Percentiles rank a stretch among this genome's conserved stretches.
These are phyloP conservation scores for Pristionchus fissidentatus DNA, from an alignment of 2,888 invertebrate species.

Conservation along the genomic window DNA sequence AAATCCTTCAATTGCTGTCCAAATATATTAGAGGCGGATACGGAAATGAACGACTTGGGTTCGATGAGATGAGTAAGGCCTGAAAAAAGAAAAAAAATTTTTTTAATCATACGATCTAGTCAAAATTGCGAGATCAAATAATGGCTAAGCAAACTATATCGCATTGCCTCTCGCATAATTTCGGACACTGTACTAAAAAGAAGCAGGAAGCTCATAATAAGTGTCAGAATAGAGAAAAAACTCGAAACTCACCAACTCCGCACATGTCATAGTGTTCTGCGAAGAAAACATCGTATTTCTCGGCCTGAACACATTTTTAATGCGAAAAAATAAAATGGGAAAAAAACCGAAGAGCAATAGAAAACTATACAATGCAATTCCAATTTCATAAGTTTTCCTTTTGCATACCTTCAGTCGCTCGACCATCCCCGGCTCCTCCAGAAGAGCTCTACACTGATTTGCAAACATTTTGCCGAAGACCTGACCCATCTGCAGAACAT, in stretches of 20 bases:
- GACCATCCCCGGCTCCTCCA: neutral
- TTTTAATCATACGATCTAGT: neutral
- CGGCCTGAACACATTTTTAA: neutral
- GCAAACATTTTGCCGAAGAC: neutral
- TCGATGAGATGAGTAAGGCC: neutral
- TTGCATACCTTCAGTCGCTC: neutral
- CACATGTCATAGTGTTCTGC: slow-evolving; percentile 28
- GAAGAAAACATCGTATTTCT: slow-evolving; percentile 11
- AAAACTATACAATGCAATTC: no score
- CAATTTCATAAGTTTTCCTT: no score
- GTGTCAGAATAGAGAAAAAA: no score
- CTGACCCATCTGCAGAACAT: neutral
- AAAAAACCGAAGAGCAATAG: no score
- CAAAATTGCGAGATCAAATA: no score
- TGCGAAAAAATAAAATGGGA: no score
- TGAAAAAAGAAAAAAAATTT: neutral
- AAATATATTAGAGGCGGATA: neutral
- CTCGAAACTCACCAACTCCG: neutral
- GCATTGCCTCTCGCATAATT: no score
- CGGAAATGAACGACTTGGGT: slow-evolving; percentile 14
- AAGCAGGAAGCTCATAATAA: no score
- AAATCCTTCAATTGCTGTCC: neutral
- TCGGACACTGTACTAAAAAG: no score
- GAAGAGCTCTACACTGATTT: neutral
- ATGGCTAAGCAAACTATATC: no score